Conservation (phyloP, 1,140 invertebrate species). For the Tribolium madens region DNA sequence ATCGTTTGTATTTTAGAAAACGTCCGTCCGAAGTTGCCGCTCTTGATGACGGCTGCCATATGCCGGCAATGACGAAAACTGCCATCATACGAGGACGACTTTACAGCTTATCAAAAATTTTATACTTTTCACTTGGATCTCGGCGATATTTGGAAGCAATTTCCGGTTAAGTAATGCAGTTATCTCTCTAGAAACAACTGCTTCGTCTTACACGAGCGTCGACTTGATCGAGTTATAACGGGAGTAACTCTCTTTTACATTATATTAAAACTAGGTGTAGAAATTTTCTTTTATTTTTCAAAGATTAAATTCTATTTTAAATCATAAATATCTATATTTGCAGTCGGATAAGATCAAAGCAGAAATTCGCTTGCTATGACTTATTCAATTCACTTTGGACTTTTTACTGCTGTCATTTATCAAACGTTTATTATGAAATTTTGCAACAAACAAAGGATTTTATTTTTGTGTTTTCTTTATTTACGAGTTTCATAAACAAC, state of each 20-base stretch:
- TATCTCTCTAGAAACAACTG: not conserved
- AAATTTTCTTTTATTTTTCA: not conserved
- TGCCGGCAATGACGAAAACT: conserved; percentile 22
- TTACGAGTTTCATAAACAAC: conserved; percentile 16
- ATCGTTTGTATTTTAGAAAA: conserved; percentile 41
- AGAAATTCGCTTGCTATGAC: not conserved
- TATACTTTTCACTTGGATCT: conserved; percentile 25
- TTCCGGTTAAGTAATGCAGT: conserved; percentile 22
- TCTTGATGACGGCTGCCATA: conserved; percentile 31
- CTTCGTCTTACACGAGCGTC: not conserved
- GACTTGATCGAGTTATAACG: conserved; percentile 6
- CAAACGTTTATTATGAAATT: not conserved
- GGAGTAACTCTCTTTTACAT: conserved; percentile 7
- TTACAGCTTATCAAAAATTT: conserved; percentile 36
- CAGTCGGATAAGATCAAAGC: not conserved
- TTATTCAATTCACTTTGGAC: conserved; percentile 7
- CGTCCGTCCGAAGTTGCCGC: not conserved
- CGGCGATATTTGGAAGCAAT: conserved; percentile 4
- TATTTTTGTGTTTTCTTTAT: conserved; percentile 4
- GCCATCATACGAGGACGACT: not conserved
- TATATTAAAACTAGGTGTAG: not conserved
- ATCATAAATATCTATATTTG: conserved; percentile 21
- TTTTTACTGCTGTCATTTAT: not conserved
- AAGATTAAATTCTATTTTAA: conserved; percentile 11
- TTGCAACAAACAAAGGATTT: not conserved